A percentile compares a stretch with the other conserved stretches of the same genome.
Evolutionary conservation across 2,797 vertebrate genomes (phyloP).

Genomic region (Hephaestus fuliginosus): DNA sequence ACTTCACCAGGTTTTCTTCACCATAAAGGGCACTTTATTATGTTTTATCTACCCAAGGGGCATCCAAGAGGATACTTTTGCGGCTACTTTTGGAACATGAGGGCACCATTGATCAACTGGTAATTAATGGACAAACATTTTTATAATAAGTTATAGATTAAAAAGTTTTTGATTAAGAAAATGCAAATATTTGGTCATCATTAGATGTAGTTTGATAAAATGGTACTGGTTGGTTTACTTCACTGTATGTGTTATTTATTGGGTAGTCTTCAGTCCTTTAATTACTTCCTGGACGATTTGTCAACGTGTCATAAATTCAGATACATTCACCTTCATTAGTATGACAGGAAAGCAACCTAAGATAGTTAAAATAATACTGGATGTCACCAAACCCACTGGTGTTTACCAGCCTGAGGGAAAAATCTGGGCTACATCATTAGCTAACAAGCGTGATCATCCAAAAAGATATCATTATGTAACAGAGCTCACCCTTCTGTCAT

Average conservation of each 20-base stretch:
- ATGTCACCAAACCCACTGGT: conserved; percentile 23
- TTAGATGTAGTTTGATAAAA: neutral
- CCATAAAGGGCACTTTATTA: no score
- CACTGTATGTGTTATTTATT: neutral
- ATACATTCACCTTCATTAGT: neutral
- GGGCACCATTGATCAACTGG: no score
- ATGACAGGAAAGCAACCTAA: conserved; percentile 17
- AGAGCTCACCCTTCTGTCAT: conserved; percentile 3
- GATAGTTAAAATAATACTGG: neutral
- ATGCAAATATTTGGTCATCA: neutral
- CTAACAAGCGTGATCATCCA: no score
- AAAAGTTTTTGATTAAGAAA: neutral
- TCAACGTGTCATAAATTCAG: neutral
- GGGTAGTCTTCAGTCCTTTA: neutral
- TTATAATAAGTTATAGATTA: neutral
- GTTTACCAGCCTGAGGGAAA: conserved; percentile 9
- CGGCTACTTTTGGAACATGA: no score
- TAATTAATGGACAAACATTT: no score
- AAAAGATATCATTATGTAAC: neutral
- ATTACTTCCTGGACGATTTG: neutral
- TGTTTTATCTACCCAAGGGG: no score
- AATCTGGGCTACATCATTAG: conserved; percentile 1
- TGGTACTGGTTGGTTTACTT: no score
- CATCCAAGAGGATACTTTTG: no score
- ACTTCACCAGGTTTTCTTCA: no score